Evolutionary conservation across 1,140 invertebrate genomes (phyloP), one percentile per base, ranked within the genome.

Genomic region (Saccostrea glomerata): DNA sequence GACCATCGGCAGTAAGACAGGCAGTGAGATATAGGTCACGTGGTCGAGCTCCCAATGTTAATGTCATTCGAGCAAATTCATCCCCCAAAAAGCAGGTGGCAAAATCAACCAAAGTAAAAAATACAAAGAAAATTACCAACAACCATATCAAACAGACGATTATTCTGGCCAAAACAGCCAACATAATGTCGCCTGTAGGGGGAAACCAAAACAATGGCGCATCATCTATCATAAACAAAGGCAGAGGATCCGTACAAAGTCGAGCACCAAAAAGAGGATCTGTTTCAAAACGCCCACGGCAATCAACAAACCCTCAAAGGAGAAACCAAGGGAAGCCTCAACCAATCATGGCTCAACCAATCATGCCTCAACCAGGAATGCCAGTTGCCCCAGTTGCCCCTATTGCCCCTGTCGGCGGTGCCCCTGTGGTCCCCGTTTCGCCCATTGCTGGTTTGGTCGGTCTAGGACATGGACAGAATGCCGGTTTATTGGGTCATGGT

Each of bases 141-240:
- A 85, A 85, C 55, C 20, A 85, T 25, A 85, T 85, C 56, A 85
- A 85, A 15, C 84, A 85, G 17, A 85, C 84, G 47, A 85, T 85
- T 7, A 85, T 85, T 85, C 47, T 85, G 30, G 84, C 84, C 9
- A 85, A 85, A 60, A 85, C 84, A n/a, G 84, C 84, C 30, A 85
- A 85, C 23, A 63, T 85, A 13, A 85, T 85, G 84, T 85, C 84
- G 3, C 84, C 84, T 15, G 56, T 85, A 9, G n/a, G 56, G 20
- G 84, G 84, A 13, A 58, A 85, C 13, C 84, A 85, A 20, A 58
- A 85, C 47, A 85, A 85, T 13, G 84, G 84, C 0, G 20, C 84
- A 13, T 85, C 84, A 30, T 36, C 84, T 2, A 60, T 85, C 4
- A 47, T 85, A n/a, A 85, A 60, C 58, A 85, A 63, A 36, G 84